Evolutionary conservation across 2,888 invertebrate genomes (phyloP), one percentile per base, ranked within the genome.

Genomic region (Steinernema scapterisci): DNA sequence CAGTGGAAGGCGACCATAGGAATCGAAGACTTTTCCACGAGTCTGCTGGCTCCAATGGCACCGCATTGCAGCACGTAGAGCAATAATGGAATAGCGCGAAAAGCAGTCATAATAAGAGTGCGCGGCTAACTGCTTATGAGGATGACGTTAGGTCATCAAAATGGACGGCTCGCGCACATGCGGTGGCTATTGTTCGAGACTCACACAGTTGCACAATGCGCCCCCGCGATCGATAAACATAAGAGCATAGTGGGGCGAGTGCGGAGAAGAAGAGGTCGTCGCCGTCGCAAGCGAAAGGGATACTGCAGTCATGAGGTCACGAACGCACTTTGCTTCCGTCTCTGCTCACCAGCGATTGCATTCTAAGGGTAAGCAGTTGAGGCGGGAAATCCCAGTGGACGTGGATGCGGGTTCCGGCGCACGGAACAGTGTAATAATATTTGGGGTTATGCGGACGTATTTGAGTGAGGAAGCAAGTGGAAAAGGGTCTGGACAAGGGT

Each of bases 291-390:
- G 25, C 54, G 54, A 63, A 63, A 31, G 9, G 63, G 63, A 63
- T 63, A 63, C 63, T 63, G 21, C 63, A 48, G 63, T 63, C 16
- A 63, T 63, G 63, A 63, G 63, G 63, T 63, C 63, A 63, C 16
- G 19, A n/a, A 19, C 16, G 48, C 23, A 21, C 52, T 9, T 38
- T 23, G 23, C 52, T 52, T 52, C 23, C 52, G 52, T 23, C 52
- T 52, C 48, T 48, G 48, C 19, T 48, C 6, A 23, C 21, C 52
- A 9, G 9, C 9, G 38, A 38, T 9, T 38, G 38, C 38, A 9
- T 38, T 38, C 9, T 38, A 38, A 38, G 38, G 38, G 38, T n/a
- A n/a, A n/a, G n/a, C n/a, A n/a, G n/a, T n/a, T n/a, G n/a, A n/a
- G n/a, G n/a, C n/a, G n/a, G n/a, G n/a, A n/a, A n/a, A n/a, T n/a